Evolutionary conservation across 2,888 invertebrate species (phyloP).

Genomic region (Ommatoiulus sabulosus): DNA sequence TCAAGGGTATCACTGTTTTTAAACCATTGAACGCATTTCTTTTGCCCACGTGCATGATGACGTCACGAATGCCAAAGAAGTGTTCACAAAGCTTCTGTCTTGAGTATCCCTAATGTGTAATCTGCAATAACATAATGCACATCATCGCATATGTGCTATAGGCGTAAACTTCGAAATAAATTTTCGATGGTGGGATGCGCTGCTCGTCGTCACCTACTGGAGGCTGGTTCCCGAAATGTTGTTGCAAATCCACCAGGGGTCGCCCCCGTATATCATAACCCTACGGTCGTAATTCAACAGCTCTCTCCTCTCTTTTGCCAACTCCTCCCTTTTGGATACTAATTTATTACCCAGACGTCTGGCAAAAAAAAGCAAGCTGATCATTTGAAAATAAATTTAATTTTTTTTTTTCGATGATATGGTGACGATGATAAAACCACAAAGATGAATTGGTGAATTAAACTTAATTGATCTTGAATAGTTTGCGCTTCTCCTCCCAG

Average conservation of each 20-base stretch:
- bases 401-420: not conserved
- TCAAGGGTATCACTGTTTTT: too few species aligned
- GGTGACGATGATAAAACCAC: conserved; percentile 45
- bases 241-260: not conserved
- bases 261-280: not conserved
- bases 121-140: too few species aligned
- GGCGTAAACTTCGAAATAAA: too few species aligned
- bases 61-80: too few species aligned
- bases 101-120: too few species aligned
- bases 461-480: conserved; percentile 48
- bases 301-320: not conserved
- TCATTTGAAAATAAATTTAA: not conserved
- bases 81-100: too few species aligned
- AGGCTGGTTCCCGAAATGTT: too few species aligned
- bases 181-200: too few species aligned
- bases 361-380: conserved; percentile 37
- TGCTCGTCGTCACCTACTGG: too few species aligned
- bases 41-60: too few species aligned
- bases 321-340: conserved; percentile 1
- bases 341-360: conserved; percentile 47
- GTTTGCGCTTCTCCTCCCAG: conserved; percentile 44
- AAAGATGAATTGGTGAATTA: conserved; percentile 48
- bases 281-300: not conserved
- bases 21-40: too few species aligned
- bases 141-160: too few species aligned